Evolutionary conservation across 2,113 vertebrate genomes (phyloP), one percentile per base, ranked within the genome.

Genomic region (Gallinago jamesoni): DNA sequence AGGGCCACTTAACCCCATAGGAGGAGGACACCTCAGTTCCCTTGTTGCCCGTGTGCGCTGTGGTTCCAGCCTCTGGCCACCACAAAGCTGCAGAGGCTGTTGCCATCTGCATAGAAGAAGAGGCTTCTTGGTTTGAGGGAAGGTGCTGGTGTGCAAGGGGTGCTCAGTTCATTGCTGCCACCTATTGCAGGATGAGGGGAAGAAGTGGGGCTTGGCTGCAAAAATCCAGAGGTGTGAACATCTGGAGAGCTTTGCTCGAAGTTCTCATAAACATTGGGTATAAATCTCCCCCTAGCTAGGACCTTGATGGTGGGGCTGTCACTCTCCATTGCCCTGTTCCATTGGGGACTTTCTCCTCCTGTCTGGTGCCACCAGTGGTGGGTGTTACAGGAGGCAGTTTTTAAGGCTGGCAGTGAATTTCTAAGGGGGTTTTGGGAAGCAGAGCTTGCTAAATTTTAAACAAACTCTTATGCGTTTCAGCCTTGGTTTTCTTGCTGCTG

Each of bases 321-420:
- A 2, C 37, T 56, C 19, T 57, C n/a, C 18, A 10, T 37, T 17
- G 25, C 55, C 48, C 37, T 76, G 22, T 10, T 80, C 31, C 30
- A 6, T 33, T 23, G 23, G 53, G n/a, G 14, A 31, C 43, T 50
- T 90, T 47, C 31, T 92, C 5, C 52, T 39, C 7, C 52, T n/a
- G 4, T 25, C 10, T 56, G 39, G 9, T 79, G 18, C 23, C 30
- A 43, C n/a, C 35, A 43, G 48, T 0, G 3, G 43, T 69, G 68
- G 55, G 37, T 0, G 0, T 50, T n/a, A 17, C 12, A 39, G 45
- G 41, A 87, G 19, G 48, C 30, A 3, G 4, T 23, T 69, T 83
- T 83, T 79, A 64, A 70, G 67, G 43, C 67, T 85, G 43, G 13
- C 7, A 53, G 47, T 60, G 28, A 22, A 33, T 82, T 52, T 82